A percentile compares a stretch with the other conserved stretches of the same genome.
Evolutionary conservation across 2,888 invertebrate genomes (phyloP).

Genomic region (Drosophila borborema): DNA sequence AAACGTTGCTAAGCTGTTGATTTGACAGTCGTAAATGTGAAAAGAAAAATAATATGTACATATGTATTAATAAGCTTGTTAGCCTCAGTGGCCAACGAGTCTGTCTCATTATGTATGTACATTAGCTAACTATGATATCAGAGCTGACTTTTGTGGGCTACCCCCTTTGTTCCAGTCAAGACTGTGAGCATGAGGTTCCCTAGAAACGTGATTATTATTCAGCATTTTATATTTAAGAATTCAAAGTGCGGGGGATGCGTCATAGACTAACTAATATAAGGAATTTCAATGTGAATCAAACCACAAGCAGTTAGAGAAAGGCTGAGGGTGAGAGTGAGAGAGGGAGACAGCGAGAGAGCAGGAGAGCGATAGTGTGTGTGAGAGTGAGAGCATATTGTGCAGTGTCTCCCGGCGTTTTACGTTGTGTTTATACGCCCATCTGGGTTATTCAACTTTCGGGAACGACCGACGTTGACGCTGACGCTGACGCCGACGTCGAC

Average conservation of each 20-base stretch:
- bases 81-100: background rate
- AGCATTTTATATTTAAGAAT: background rate
- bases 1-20: constrained; percentile 48
- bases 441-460: constrained; percentile 79
- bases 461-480: constrained; percentile 51
- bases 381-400: constrained; percentile 20
- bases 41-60: background rate
- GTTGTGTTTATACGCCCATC: constrained; percentile 74
- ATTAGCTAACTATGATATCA: constrained; percentile 1
- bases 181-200: background rate
- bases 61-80: constrained; percentile 4
- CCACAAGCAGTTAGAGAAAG: background rate
- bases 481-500: background rate
- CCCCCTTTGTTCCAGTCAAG: background rate
- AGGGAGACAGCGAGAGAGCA: background rate
- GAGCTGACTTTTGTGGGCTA: background rate
- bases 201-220: background rate
- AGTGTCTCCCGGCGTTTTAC: constrained; percentile 53
- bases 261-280: constrained; percentile 11
- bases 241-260: background rate
- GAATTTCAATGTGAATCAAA: constrained; percentile 43
- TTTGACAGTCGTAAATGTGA: constrained; percentile 44
- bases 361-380: constrained; percentile 5
- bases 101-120: background rate
- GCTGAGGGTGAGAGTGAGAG: background rate